Conservation (phyloP, 1,140 invertebrate genomes). For the Drosophila arawakana region DNA sequence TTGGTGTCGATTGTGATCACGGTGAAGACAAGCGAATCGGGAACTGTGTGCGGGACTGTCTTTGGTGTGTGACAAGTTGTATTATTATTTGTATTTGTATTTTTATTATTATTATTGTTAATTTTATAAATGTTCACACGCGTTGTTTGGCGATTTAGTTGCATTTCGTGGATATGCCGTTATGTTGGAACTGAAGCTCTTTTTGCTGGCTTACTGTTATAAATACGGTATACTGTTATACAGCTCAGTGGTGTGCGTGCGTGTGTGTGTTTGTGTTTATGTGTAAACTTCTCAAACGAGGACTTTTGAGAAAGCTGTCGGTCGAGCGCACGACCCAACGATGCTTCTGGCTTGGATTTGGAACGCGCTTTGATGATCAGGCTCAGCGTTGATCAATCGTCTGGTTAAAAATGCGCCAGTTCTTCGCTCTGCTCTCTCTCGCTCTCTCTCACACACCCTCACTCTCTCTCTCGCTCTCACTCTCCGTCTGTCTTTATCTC, state of each 20-base stretch:
- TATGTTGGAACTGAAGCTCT: neutral
- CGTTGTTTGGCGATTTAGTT: conserved; percentile 48
- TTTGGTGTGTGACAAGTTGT: conserved; percentile 44
- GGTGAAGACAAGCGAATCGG: conserved; percentile 8
- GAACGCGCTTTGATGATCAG: conserved; percentile 69
- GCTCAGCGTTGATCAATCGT: conserved; percentile 54
- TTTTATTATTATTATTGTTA: conserved; percentile 28
- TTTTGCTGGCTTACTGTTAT: neutral
- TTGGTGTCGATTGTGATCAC: conserved; percentile 15
- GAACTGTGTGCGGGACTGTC: conserved; percentile 33
- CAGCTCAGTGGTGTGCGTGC: too few species aligned
- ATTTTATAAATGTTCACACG: conserved; percentile 31
- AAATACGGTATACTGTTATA: too few species aligned
- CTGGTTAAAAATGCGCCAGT: conserved; percentile 33
- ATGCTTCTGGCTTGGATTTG: conserved; percentile 76
- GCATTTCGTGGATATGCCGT: conserved; percentile 52
- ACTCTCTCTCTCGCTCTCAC: conserved; percentile 5
- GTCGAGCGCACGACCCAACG: conserved; percentile 52
- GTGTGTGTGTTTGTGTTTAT: neutral
- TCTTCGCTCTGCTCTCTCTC: conserved; percentile 34
- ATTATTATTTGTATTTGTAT: neutral
- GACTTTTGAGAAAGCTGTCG: conserved; percentile 22
- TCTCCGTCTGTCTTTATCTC: neutral
- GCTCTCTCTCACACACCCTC: conserved; percentile 12
- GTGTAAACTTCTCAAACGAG: conserved; percentile 9